Evolutionary conservation across 2,888 invertebrate species (phyloP).

Genomic region (Drosophila acutilabella): DNA sequence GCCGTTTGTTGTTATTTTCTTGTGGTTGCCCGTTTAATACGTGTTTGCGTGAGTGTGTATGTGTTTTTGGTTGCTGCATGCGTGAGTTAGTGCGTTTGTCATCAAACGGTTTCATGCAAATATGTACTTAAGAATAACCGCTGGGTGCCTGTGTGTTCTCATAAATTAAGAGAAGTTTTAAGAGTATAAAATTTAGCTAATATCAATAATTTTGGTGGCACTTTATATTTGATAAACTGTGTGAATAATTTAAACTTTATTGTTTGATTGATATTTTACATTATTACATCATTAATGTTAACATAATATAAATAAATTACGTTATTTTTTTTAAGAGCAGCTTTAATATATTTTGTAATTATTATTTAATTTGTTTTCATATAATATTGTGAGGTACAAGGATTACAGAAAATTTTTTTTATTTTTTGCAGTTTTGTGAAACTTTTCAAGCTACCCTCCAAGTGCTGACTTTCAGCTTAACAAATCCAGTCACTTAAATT

Average conservation of each 20-base stretch:
- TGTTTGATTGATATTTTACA: too few species aligned
- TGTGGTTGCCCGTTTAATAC: slow-evolving; percentile 46
- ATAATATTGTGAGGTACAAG: too few species aligned
- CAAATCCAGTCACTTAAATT: neutral
- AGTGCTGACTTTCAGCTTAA: neutral
- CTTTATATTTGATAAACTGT: neutral
- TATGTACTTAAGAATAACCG: slow-evolving; percentile 27
- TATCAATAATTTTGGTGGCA: neutral
- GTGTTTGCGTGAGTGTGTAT: slow-evolving; percentile 22
- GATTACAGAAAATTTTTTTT: too few species aligned
- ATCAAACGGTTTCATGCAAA: slow-evolving; percentile 53
- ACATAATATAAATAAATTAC: too few species aligned
- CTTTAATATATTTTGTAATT: too few species aligned
- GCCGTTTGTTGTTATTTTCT: slow-evolving; percentile 54
- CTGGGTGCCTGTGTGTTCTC: neutral
- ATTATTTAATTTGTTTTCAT: too few species aligned
- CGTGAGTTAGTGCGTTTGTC: slow-evolving; percentile 44
- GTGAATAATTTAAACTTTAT: neutral
- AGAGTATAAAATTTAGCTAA: neutral
- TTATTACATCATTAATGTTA: too few species aligned
- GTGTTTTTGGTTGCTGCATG: slow-evolving; percentile 13
- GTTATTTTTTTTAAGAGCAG: too few species aligned
- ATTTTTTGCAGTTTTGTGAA: too few species aligned
- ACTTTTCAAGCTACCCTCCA: neutral
- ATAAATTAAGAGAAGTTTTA: slow-evolving; percentile 6